Conservation (phyloP, 1,140 invertebrate species). For the Eriocheir sinensis region DNA sequence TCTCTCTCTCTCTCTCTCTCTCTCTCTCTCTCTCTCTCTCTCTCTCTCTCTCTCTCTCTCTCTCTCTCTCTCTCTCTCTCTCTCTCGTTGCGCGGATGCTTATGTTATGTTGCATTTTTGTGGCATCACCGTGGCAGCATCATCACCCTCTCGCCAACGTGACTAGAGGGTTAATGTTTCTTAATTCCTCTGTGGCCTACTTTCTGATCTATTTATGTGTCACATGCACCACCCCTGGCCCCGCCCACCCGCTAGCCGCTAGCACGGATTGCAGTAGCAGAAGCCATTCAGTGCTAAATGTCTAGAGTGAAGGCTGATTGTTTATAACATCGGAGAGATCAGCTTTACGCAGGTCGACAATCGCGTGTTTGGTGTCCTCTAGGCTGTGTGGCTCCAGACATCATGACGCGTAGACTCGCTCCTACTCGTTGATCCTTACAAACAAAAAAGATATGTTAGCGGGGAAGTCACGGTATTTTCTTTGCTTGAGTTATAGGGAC, state of each 20-base stretch:
- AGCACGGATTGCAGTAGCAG: background rate
- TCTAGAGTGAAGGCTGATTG: background rate
- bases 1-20: conserved; percentile 4
- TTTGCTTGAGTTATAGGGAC: too few relatives aligned
- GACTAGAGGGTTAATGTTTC: background rate
- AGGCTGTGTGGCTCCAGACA: too few relatives aligned
- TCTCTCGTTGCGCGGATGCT: background rate
- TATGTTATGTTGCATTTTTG: background rate
- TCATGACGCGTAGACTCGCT: too few relatives aligned
- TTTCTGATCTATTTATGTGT: background rate
- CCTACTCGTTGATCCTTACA: too few relatives aligned
- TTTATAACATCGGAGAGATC: too few relatives aligned
- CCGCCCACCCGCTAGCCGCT: background rate
- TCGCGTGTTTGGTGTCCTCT: too few relatives aligned
- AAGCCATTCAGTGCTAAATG: background rate
- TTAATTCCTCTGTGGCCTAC: background rate
- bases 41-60: conserved; percentile 7
- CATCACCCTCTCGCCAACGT: background rate
- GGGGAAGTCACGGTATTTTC: too few relatives aligned
- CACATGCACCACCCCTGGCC: background rate
- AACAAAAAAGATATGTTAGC: too few relatives aligned
- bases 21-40: background rate
- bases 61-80: conserved; percentile 22
- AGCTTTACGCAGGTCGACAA: too few relatives aligned
- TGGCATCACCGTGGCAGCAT: background rate